A percentile compares a stretch with the other conserved stretches of the same genome.
phyloP scores from a whole-genome alignment of 2,113 vertebrate genomes.

The Amia ocellicauda region DNA sequence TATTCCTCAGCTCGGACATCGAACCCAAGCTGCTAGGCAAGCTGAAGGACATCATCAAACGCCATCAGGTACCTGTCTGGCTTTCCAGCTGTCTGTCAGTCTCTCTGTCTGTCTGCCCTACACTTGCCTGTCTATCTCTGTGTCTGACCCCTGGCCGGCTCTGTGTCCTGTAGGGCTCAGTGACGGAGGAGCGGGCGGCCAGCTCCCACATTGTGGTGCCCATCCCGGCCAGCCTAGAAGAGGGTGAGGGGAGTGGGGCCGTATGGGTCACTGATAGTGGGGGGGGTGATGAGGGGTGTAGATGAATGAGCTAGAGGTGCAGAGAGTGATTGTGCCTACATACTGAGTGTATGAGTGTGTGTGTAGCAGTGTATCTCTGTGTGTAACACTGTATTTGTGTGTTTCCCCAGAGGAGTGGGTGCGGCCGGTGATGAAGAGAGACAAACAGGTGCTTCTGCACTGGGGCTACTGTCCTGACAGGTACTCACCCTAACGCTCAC shows the following conservation, averaged over 20 bases:
- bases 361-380: conserved; percentile 1
- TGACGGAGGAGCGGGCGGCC: conserved; percentile 86
- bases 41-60: conserved; percentile 93
- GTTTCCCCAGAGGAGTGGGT: conserved; percentile 89
- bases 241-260: conserved; percentile 65
- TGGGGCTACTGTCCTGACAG: conserved; percentile 98
- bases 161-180: conserved; percentile 72
- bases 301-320: background rate
- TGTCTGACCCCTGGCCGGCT: conserved; percentile 4
- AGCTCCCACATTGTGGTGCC: conserved; percentile 87
- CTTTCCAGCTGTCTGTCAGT: background rate
- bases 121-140: background rate
- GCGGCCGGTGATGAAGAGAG: conserved; percentile 94
- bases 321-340: background rate
- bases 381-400: conserved; percentile 2
- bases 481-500: conserved; percentile 49
- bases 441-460: conserved; percentile 94
- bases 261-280: no score
- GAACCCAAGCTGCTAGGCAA: conserved; percentile 90
- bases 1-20: conserved; percentile 88
- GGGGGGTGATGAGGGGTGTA: background rate
- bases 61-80: conserved; percentile 78
- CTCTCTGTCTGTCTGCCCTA: background rate
- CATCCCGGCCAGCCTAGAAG: conserved; percentile 84
- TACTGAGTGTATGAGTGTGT: background rate